These are phyloP conservation scores for Zoanthus sociatus DNA, from an alignment of 92 coral and sea anemone species.

Conservation along the genomic window DNA sequence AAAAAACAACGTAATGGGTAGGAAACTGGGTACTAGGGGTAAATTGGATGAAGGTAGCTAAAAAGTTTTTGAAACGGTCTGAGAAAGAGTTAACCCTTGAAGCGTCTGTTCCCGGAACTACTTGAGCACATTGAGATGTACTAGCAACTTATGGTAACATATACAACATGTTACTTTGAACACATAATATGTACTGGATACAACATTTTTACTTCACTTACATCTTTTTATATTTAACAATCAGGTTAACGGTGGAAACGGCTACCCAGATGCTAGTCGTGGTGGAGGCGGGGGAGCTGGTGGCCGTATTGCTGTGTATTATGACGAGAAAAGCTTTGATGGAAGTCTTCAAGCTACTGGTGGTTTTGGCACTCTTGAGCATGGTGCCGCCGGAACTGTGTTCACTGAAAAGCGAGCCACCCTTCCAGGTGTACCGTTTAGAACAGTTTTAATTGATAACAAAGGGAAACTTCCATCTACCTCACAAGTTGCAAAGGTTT, in stretches of 20 bases:
- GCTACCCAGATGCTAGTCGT: conserved; percentile 49
- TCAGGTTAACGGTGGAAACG: conserved; percentile 76
- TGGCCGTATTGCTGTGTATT: conserved; percentile 75
- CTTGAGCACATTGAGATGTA: too few species aligned
- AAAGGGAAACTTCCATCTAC: conserved; percentile 58
- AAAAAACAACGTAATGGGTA: too few species aligned
- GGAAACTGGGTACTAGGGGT: too few species aligned
- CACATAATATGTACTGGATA: too few species aligned
- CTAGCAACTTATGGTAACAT: too few species aligned
- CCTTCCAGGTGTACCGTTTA: conserved; percentile 12
- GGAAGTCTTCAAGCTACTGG: conserved; percentile 69
- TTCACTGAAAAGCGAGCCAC: conserved; percentile 47
- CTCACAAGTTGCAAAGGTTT: conserved; percentile 59
- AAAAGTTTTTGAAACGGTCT: too few species aligned
- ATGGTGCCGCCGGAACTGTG: conserved; percentile 78
- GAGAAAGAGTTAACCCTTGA: too few species aligned
- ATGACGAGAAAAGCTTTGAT: conserved; percentile 62
- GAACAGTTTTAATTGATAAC: conserved; percentile 61
- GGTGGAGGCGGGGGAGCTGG: conserved; percentile 85
- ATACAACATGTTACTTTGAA: too few species aligned
- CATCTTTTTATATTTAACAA: not conserved
- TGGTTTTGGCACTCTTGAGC: conserved; percentile 66
- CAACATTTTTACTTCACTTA: too few species aligned
- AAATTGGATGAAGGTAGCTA: too few species aligned
- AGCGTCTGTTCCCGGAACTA: too few species aligned